Conservation (phyloP, 2,113 vertebrate species). For the Papio anubis region DNA sequence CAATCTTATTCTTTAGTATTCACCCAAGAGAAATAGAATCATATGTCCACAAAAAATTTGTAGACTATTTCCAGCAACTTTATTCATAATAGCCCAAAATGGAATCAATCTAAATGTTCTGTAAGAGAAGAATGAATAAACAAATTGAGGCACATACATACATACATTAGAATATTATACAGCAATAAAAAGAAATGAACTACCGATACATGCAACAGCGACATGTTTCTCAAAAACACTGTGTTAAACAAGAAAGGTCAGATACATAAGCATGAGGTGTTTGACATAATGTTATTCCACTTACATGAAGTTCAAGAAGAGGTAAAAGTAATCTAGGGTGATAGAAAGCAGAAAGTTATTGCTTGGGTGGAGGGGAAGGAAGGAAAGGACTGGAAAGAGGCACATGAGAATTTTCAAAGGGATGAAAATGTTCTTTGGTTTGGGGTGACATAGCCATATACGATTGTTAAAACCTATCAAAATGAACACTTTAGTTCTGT, state of each 20-base stretch:
- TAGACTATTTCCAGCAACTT: background rate
- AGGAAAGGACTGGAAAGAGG: background rate
- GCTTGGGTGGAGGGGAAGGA: background rate
- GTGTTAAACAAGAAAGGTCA: background rate
- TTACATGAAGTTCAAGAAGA: background rate
- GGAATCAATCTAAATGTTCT: background rate
- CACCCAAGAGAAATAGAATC: background rate
- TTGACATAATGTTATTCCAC: background rate
- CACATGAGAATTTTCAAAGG: background rate
- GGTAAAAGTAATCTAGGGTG: background rate
- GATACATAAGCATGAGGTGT: background rate
- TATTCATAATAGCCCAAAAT: background rate
- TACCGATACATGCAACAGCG: background rate
- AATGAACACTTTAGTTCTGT: background rate
- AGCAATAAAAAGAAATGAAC: background rate
- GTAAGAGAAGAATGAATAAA: background rate
- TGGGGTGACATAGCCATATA: background rate
- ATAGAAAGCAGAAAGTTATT: background rate
- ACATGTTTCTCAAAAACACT: background rate
- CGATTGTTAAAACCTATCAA: background rate
- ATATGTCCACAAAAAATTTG: background rate
- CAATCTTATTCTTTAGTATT: background rate
- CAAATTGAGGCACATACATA: background rate
- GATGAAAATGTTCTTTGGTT: background rate
- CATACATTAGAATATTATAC: background rate